Evolutionary conservation across 2,113 vertebrate genomes (phyloP).

Genomic region (Tylochromis polylepis): DNA sequence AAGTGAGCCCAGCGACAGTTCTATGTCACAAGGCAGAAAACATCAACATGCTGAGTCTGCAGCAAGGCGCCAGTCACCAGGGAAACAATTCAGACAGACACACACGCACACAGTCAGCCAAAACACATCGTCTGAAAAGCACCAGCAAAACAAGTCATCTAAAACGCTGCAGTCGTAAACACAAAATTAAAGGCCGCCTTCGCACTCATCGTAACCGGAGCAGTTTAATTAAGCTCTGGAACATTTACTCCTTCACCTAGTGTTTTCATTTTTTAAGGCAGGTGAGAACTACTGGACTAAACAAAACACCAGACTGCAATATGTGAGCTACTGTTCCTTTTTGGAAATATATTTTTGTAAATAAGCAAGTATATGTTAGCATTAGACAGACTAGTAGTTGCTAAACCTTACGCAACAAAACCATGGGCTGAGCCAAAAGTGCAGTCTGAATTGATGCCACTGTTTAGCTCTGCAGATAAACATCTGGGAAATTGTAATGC

Average conservation of each 20-base stretch:
- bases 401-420: neutral
- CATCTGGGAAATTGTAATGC: neutral
- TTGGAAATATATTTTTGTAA: neutral
- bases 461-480: neutral
- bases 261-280: neutral
- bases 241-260: neutral
- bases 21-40: slow-evolving; percentile 62
- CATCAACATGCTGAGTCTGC: slow-evolving; percentile 68
- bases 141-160: slow-evolving; percentile 42
- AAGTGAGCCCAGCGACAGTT: slow-evolving; percentile 32
- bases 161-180: slow-evolving; percentile 50
- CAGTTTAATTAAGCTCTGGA: slow-evolving; percentile 9
- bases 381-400: neutral
- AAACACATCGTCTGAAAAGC: slow-evolving; percentile 49
- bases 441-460: neutral
- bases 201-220: neutral
- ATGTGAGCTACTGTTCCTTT: neutral
- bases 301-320: neutral
- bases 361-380: neutral
- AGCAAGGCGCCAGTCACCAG: slow-evolving; percentile 58
- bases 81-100: slow-evolving; percentile 54
- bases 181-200: slow-evolving; percentile 17
- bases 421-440: neutral
- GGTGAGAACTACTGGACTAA: neutral
- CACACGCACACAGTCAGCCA: slow-evolving; percentile 35